Base-by-base conservation (phyloP, 2,888 invertebrate species). In the Agriopis leucophaearia region DNA sequence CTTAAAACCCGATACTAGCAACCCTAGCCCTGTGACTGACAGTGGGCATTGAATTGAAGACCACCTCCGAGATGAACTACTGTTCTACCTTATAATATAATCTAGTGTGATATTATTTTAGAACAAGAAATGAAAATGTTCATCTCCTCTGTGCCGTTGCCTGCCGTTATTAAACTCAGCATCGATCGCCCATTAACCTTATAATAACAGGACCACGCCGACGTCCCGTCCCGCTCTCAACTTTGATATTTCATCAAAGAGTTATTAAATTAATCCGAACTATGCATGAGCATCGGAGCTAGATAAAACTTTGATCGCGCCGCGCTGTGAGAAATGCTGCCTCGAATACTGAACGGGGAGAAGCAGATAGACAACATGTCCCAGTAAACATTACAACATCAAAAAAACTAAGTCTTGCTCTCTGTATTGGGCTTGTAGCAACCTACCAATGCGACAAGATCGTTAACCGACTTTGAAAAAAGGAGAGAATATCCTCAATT, bases 281-380 rank as follows among this genome's bases (percentile, higher is more conserved):
- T 75, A 73, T 75, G 70, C 72, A 68, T 60, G 71, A 69, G 72
- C 74, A 73, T 68, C 70, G 60, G 36, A 58, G 67, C 67, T 64
- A 70, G 72, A 75, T 71, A 74, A 73, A 75, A 75, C 75, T 75
- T 73, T 54, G 67, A 69, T 74, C 70, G 12, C 38, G 45, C 57
- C 48, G 35, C 51, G 18, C 59, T 40, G 38, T 10, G 16, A 40
- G 40, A 12, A 10, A 27, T 13, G 5, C 48, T 18, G 48, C 48
- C 16, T 18, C 48, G 9, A 50, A 16, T 40, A 12, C 13, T 8
- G 42, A 55, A 27, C 8, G 27, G 0, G 1, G 13, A 27, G 13
- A 18, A 0, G n/a, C 55, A 44, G 55, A 55, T 42, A 8, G 1
- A 18, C 40, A 40, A 40, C n/a, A n/a, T n/a, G n/a, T n/a, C n/a